These are phyloP conservation scores for Schizothorax lantsangensis DNA, from an alignment of 2,797 vertebrate species.

Conservation along the genomic window DNA sequence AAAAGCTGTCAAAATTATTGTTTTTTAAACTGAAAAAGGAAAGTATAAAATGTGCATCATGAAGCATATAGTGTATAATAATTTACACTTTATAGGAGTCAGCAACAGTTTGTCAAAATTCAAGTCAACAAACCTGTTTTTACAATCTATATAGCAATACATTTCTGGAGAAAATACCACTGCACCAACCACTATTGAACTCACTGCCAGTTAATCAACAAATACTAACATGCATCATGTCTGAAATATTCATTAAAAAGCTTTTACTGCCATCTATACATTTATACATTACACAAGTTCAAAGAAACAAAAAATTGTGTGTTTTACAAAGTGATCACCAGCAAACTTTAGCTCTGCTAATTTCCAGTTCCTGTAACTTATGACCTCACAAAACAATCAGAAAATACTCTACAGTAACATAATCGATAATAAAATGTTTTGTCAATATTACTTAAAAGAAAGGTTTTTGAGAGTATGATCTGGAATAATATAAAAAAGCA, in stretches of 20 bases:
- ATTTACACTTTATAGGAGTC: neutral
- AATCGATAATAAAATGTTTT: neutral
- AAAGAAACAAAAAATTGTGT: conserved; percentile 18
- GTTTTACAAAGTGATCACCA: conserved; percentile 13
- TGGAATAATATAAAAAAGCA: neutral
- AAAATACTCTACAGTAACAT: neutral
- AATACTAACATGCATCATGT: conserved; percentile 12
- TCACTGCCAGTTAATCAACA: neutral
- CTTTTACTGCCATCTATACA: conserved; percentile 43
- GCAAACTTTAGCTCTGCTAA: neutral
- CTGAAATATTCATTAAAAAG: conserved; percentile 44
- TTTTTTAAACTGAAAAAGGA: neutral
- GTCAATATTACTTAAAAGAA: neutral
- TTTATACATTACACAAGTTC: conserved; percentile 18
- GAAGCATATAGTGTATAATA: neutral
- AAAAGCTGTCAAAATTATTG: neutral
- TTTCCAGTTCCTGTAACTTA: conserved; percentile 18
- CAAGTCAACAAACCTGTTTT: neutral
- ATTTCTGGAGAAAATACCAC: neutral
- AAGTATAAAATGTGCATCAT: neutral
- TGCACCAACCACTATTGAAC: neutral
- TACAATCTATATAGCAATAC: conserved; percentile 6
- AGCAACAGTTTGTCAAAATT: neutral
- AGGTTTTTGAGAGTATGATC: neutral
- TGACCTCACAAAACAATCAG: conserved; percentile 10